phyloP scores from a whole-genome alignment of 35 echinoderm and acorn worm genomes.

The Apostichopus parvimensis region DNA sequence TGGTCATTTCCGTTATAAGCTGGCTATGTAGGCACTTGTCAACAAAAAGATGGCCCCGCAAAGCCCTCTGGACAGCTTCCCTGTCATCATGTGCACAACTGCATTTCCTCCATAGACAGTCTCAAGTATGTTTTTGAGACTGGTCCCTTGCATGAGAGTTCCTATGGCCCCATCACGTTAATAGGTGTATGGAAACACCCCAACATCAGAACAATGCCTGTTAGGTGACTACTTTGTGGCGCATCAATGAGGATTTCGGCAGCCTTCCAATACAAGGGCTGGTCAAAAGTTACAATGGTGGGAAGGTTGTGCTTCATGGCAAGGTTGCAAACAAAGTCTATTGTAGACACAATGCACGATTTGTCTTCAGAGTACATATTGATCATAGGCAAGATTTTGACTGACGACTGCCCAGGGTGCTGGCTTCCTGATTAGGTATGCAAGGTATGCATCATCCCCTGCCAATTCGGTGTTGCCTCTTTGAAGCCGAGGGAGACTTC shows the following conservation, averaged over 20 bases:
- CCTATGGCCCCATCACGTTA: constrained; percentile 61
- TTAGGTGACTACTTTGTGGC: constrained; percentile 38
- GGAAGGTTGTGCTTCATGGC: constrained; percentile 4
- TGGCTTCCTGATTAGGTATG: constrained; percentile 48
- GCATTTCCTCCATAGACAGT: too few relatives aligned
- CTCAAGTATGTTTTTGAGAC: too few relatives aligned
- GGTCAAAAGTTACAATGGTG: constrained; percentile 67
- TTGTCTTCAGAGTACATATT: constrained; percentile 54
- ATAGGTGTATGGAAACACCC: constrained; percentile 71
- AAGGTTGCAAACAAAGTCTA: constrained; percentile 36
- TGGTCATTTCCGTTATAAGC: too few relatives aligned
- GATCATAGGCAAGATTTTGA: constrained; percentile 62
- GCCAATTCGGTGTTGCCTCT: constrained; percentile 25
- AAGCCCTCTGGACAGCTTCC: too few relatives aligned
- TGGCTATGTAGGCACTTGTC: too few relatives aligned
- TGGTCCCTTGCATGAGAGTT: constrained; percentile 54
- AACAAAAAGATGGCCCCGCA: too few relatives aligned
- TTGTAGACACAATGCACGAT: constrained; percentile 43
- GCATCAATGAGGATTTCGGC: constrained; percentile 55
- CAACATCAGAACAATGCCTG: constrained; percentile 44
- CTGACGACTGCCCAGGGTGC: constrained; percentile 60
- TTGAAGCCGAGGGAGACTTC: constrained; percentile 51
- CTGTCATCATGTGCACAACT: too few relatives aligned
- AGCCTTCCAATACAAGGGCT: constrained; percentile 75
- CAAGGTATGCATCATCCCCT: constrained; percentile 55